Evolutionary conservation across 2,888 invertebrate species (phyloP).

Genomic region (Caenorhabditis wallacei): DNA sequence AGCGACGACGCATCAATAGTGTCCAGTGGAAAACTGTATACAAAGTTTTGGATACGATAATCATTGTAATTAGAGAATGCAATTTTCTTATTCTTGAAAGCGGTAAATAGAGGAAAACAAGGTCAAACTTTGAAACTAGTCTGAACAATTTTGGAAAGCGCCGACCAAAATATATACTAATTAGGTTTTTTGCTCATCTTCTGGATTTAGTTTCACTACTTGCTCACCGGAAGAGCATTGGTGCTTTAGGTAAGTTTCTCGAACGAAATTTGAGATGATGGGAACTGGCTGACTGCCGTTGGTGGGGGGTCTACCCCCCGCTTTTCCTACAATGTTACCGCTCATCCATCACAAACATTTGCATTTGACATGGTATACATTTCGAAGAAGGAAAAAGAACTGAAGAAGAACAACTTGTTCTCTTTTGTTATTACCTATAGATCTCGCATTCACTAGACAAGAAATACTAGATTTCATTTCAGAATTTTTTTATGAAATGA

Average conservation of each 20-base stretch:
- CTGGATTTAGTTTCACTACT: not conserved
- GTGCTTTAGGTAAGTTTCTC: slow-evolving; percentile 50
- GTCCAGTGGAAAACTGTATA: not conserved
- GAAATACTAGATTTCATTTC: slow-evolving; percentile 10
- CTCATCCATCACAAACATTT: slow-evolving; percentile 63
- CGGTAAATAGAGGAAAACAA: slow-evolving; percentile 13
- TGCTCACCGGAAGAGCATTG: slow-evolving; percentile 30
- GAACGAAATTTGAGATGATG: slow-evolving; percentile 48
- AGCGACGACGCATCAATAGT: not conserved
- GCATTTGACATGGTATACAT: slow-evolving; percentile 62
- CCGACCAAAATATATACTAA: not conserved
- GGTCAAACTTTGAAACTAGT: slow-evolving; percentile 25
- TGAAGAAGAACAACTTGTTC: slow-evolving; percentile 46
- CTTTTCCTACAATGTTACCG: slow-evolving; percentile 35
- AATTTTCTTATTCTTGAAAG: slow-evolving; percentile 16
- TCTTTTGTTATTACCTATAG: slow-evolving; percentile 22
- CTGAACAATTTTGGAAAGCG: slow-evolving; percentile 9
- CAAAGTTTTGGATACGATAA: slow-evolving; percentile 9
- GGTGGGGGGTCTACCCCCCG: slow-evolving; percentile 16
- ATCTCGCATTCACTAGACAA: no score
- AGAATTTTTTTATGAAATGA: slow-evolving; percentile 9
- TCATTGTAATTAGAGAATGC: slow-evolving; percentile 22
- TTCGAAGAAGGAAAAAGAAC: slow-evolving; percentile 34
- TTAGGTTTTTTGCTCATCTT: slow-evolving; percentile 16
- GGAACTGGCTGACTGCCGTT: slow-evolving; percentile 32